A percentile compares a stretch with the other conserved stretches of the same genome.
Evolutionary conservation across 2,888 invertebrate species (phyloP).

Genomic region (Campopleginae sp.): DNA sequence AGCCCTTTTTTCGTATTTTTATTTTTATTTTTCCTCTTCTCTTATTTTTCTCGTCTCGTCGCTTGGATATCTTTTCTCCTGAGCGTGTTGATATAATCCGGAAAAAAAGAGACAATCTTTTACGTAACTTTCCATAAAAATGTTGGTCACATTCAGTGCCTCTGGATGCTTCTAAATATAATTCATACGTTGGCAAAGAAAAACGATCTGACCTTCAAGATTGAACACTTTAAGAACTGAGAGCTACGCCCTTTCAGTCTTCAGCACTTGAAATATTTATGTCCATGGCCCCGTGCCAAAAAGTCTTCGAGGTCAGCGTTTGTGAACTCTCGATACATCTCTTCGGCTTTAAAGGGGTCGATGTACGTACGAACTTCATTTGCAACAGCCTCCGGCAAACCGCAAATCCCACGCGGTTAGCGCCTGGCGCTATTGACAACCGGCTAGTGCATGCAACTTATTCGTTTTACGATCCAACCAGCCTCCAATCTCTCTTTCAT

Average conservation of each 20-base stretch:
- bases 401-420: slow-evolving; percentile 43
- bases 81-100: slow-evolving; percentile 57
- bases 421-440: slow-evolving; percentile 49
- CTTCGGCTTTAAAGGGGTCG: slow-evolving; percentile 19
- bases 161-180: background rate
- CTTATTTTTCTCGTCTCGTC: background rate
- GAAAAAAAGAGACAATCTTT: slow-evolving; percentile 60
- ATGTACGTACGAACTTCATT: slow-evolving; percentile 5
- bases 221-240: background rate
- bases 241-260: background rate
- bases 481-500: background rate
- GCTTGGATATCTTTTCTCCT: slow-evolving; percentile 6
- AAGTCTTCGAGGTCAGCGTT: background rate
- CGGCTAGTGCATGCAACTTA: slow-evolving; percentile 49
- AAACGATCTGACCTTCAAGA: background rate
- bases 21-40: too few relatives aligned
- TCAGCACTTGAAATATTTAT: slow-evolving; percentile 6
- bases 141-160: slow-evolving; percentile 32
- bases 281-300: background rate
- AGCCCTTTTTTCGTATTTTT: background rate
- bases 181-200: background rate
- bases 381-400: slow-evolving; percentile 43
- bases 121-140: slow-evolving; percentile 32
- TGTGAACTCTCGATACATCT: background rate
- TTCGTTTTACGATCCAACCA: slow-evolving; percentile 29